Evolutionary conservation across 2,888 invertebrate species (phyloP).

Genomic region (Phaedon cochleariae): DNA sequence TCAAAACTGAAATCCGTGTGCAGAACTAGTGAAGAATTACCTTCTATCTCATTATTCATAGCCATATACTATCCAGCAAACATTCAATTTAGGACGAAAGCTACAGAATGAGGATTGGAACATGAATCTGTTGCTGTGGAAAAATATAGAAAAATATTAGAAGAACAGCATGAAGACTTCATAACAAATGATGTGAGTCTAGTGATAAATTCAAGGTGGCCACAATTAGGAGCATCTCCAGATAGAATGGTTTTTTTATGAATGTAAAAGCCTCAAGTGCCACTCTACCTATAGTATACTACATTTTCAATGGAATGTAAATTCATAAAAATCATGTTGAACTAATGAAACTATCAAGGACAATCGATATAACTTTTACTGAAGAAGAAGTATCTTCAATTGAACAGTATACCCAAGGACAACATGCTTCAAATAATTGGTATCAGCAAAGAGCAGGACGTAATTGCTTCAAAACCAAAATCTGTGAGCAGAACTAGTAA

Average conservation of each 20-base stretch:
- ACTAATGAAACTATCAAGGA: slow-evolving; percentile 8
- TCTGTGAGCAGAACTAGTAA: slow-evolving; percentile 1
- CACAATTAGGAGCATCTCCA: slow-evolving; percentile 36
- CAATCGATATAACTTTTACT: slow-evolving; percentile 4
- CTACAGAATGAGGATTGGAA: too few relatives aligned
- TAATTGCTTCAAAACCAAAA: slow-evolving; percentile 4
- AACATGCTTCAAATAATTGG: slow-evolving; percentile 9
- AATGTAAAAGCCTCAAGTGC: too few relatives aligned
- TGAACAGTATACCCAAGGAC: slow-evolving; percentile 12
- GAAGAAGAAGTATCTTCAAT: slow-evolving; percentile 3
- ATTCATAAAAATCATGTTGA: slow-evolving; percentile 9
- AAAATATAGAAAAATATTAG: slow-evolving; percentile 6
- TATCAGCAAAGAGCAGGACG: slow-evolving; percentile 2
- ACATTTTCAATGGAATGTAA: neutral
- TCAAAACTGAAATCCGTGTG: slow-evolving; percentile 7
- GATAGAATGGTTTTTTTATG: slow-evolving; percentile 35
- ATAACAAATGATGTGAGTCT: slow-evolving; percentile 25
- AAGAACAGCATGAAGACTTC: slow-evolving; percentile 24
- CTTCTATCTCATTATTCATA: neutral
- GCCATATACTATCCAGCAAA: neutral
- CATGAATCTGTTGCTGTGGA: neutral
- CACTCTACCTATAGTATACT: too few relatives aligned
- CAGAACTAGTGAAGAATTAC: slow-evolving; percentile 5
- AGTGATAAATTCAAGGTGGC: slow-evolving; percentile 22
- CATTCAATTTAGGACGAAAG: neutral